Base-by-base conservation (phyloP, 2,113 vertebrate genomes). In the Bufo bufo region DNA sequence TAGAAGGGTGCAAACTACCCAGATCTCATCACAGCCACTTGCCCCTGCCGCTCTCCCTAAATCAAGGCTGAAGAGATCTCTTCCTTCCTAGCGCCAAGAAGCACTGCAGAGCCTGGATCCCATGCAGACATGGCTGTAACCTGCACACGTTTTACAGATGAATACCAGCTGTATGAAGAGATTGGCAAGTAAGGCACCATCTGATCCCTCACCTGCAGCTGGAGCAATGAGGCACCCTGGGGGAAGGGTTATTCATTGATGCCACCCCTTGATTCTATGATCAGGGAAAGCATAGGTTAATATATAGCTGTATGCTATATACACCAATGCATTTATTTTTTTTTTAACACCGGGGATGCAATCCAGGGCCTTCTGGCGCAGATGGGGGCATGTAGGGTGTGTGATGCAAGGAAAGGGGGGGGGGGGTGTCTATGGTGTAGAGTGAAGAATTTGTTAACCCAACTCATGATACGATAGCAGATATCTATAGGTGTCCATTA, bases 91-190 rank as follows among this genome's bases (percentile, higher is more conserved):
- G 90, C 87, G 90, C 91, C 89, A 92, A 89, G 72, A 84, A 89
- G 14, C 72, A 78, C 87, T 84, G 87, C 87, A 89, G 87, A 89
- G 50, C 87, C 82, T 58, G 74, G 82, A 89, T 89, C 93, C 94
- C 94, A 94, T 93, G 97, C 97, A 97, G 96, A 97, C 92, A 94
- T 95, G 77, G 97, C 97, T 88, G 94, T 93, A 90, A 97, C 96
- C 91, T 98, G 97, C 90, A 98, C 97, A 85, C 96, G 97, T 89
- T 98, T 98, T 90, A 98, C 97, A 58, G 97, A 98, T 92, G 97
- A 98, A 91, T 98, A 94, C 91, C 97, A 98, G 95, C 96, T 98
- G 77, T 98, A 97, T 92, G 97, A 98, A 95, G 97, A 98, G 93
- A 97, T 98, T 89, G 97, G 97, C 96, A 98, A 98, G 97, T 98